Base-by-base conservation (phyloP, 2,797 vertebrate species). In the Peromyscus nudipes region DNA sequence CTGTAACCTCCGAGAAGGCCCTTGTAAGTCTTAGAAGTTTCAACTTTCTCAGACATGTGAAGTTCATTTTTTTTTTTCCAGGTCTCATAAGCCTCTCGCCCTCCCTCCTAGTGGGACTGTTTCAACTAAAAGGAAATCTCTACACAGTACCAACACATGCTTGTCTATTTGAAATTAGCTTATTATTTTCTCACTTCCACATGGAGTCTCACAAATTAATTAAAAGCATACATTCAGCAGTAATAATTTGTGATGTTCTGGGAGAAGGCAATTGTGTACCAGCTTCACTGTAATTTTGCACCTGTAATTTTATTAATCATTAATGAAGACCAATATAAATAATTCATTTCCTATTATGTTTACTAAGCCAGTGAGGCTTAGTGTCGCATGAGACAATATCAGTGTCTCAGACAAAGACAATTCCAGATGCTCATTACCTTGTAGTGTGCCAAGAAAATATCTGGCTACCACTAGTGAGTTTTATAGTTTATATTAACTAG, bases 281-380 rank as follows among this genome's bases (percentile, higher is more conserved):
- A 91, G 2, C 96, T 98, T 96, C 94, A 73, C 13, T 84, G 11
- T 81, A 82, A 80, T 88, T 29, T 91, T 34, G 55, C 25, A 97
- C n/a, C 80, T 97, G 64, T 89, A 92, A 89, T 86, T 96, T 95
- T 96, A 65, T 96, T 94, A 95, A 96, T 95, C 96, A 96, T 98
- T 96, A 91, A 97, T 95, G 86, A 95, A 97, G 96, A 95, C 0
- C 62, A 29, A 19, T 13, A 96, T 97, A 96, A 98, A 98, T 97
- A 97, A 98, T 93, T 6, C n/a, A 95, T 94, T 96, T 96, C 40
- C 73, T 96, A 4, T 62, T 95, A 91, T 96, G 65, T 96, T 98
- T 96, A 86, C 57, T 87, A 91, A 97, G 88, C 13, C 75, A 97
- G 6, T 62, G 91, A 90, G 95, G 4, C 64, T 92, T 19, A 73